A percentile compares a stretch with the other conserved stretches of the same genome.
phyloP scores from a whole-genome alignment of 2,797 vertebrate species.

The Channa striata region DNA sequence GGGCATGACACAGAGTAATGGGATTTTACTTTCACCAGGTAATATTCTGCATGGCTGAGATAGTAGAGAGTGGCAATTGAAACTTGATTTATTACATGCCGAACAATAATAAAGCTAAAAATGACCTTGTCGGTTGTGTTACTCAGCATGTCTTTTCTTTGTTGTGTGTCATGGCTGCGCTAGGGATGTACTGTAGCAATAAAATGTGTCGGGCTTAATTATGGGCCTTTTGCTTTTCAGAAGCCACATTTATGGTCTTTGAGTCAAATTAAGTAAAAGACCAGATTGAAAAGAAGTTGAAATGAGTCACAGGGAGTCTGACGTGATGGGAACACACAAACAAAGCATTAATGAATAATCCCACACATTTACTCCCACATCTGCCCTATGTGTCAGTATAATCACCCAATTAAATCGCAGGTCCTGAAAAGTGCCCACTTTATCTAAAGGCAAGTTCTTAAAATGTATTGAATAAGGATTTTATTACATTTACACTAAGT shows the following conservation, averaged over 20 bases:
- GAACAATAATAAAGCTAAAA: conserved; percentile 53
- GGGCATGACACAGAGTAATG: conserved; percentile 67
- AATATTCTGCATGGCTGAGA: conserved; percentile 50
- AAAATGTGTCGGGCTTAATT: conserved; percentile 25
- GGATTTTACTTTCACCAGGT: conserved; percentile 60
- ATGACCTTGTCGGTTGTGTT: conserved; percentile 54
- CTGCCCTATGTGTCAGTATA: conserved; percentile 12
- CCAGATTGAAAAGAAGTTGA: neutral
- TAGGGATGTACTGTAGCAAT: conserved; percentile 2
- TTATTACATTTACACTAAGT: conserved; percentile 37
- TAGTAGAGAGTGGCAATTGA: conserved; percentile 23
- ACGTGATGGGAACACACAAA: conserved; percentile 1
- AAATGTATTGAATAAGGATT: conserved; percentile 27
- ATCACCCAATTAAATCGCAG: conserved; percentile 35
- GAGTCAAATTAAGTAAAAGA: conserved; percentile 20
- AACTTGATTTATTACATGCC: conserved; percentile 41
- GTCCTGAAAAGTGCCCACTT: conserved; percentile 26
- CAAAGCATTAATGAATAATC: conserved; percentile 32
- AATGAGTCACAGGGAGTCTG: conserved; percentile 15
- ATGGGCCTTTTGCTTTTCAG: neutral
- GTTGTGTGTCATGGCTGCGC: conserved; percentile 32
- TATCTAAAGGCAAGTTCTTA: conserved; percentile 33
- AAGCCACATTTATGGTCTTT: conserved; percentile 7
- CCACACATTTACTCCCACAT: conserved; percentile 27
- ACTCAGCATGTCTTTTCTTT: conserved; percentile 18